A percentile compares a stretch with the other conserved stretches of the same genome.
phyloP scores from a whole-genome alignment of 1,140 invertebrate species.

The Helicoverpa armigera region DNA sequence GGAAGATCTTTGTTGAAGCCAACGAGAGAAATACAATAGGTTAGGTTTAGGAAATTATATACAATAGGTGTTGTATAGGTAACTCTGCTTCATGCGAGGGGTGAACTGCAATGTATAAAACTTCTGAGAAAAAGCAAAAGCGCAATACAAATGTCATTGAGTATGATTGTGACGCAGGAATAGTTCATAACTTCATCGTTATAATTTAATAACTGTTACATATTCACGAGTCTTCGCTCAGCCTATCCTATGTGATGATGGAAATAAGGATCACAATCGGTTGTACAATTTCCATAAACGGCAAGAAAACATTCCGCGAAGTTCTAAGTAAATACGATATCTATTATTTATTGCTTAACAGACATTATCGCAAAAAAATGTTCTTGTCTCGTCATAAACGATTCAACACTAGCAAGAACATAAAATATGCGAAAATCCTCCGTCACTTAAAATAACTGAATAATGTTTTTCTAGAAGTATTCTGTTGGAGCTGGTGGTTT shows the following conservation, averaged over 20 bases:
- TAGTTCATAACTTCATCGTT: conserved; percentile 9
- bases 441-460: conserved; percentile 14
- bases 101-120: too few species aligned
- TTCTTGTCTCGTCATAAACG: conserved; percentile 22
- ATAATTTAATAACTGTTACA: background rate
- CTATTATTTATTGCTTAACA: background rate
- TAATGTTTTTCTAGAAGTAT: conserved; percentile 32
- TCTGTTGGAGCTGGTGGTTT: background rate
- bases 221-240: background rate
- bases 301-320: background rate
- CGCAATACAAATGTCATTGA: too few species aligned
- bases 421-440: conserved; percentile 46
- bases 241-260: too few species aligned
- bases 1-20: too few species aligned
- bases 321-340: conserved; percentile 7
- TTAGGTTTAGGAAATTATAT: too few species aligned
- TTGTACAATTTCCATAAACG: conserved; percentile 12
- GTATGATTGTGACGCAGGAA: conserved; percentile 2
- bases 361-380: conserved; percentile 32
- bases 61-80: too few species aligned
- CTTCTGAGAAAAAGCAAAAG: too few species aligned
- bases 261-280: background rate
- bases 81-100: too few species aligned
- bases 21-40: too few species aligned
- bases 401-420: conserved; percentile 3